Evolutionary conservation across 2,888 invertebrate species (phyloP).

Genomic region (Eurytoma adleriae): DNA sequence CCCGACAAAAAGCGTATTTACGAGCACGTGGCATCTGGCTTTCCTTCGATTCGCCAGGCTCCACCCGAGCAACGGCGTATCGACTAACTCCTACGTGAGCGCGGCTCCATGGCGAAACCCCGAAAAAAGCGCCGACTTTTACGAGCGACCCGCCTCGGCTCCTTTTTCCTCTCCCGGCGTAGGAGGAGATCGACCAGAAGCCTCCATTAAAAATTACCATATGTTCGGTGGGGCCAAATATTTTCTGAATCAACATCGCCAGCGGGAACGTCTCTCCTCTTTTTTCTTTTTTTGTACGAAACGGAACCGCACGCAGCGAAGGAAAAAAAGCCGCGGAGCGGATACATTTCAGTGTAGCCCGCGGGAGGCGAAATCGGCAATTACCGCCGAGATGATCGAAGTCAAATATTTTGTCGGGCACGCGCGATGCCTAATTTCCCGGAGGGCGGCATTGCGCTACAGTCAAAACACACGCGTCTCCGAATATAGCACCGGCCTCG

Average conservation of each 20-base stretch:
- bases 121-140: constrained; percentile 31
- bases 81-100: neutral
- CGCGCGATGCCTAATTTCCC: constrained; percentile 4
- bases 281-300: neutral
- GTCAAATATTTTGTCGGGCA: constrained; percentile 24
- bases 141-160: constrained; percentile 27
- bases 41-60: neutral
- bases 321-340: too few relatives aligned
- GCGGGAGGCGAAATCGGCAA: neutral
- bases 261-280: too few relatives aligned
- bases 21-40: neutral
- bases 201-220: neutral
- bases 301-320: neutral
- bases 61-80: neutral
- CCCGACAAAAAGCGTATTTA: neutral
- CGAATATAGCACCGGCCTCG: constrained; percentile 8
- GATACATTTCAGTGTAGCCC: neutral
- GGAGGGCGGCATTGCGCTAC: neutral
- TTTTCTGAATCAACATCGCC: too few relatives aligned
- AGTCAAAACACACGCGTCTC: constrained; percentile 3
- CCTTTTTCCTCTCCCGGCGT: constrained; percentile 7
- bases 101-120: neutral
- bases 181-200: constrained; percentile 6
- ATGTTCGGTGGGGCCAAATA: too few relatives aligned
- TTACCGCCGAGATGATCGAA: neutral